These are phyloP conservation scores for cat (Felis catus) DNA, from an alignment of 2,113 vertebrate genomes.

Conservation along the genomic window DNA sequence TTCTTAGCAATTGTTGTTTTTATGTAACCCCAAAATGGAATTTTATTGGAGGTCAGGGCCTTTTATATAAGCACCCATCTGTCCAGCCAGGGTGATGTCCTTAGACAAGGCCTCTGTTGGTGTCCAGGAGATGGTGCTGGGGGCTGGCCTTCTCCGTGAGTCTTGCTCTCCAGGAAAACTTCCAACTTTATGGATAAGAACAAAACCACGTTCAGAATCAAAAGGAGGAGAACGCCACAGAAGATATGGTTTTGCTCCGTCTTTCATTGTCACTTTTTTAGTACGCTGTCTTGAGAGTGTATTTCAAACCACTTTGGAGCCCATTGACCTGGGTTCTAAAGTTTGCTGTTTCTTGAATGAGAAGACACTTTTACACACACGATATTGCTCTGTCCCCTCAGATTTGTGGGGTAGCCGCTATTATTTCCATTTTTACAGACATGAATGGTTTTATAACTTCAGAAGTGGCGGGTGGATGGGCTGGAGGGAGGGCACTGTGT, in stretches of 20 bases:
- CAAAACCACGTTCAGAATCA: not conserved
- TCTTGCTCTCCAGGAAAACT: not conserved
- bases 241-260: not conserved
- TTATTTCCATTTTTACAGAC: not conserved
- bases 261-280: not conserved
- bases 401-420: accelerated
- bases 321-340: accelerated
- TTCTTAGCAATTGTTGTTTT: conserved; percentile 79
- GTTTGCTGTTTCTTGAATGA: not conserved
- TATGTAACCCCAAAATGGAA: conserved; percentile 70
- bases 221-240: accelerated
- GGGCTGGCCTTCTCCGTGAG: not conserved
- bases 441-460: not conserved
- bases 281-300: not conserved
- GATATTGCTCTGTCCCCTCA: not conserved
- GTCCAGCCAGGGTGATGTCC: conserved; percentile 34
- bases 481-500: not conserved
- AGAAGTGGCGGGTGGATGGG: not conserved
- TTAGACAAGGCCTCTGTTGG: conserved; percentile 51
- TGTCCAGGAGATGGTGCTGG: conserved; percentile 43
- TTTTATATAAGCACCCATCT: conserved; percentile 81
- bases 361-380: not conserved
- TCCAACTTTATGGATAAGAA: not conserved
- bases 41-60: conserved; percentile 68
- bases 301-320: not conserved